Conservation (phyloP, 35 echinoderm and acorn worm genomes). For the Ophioderma brevispina region DNA sequence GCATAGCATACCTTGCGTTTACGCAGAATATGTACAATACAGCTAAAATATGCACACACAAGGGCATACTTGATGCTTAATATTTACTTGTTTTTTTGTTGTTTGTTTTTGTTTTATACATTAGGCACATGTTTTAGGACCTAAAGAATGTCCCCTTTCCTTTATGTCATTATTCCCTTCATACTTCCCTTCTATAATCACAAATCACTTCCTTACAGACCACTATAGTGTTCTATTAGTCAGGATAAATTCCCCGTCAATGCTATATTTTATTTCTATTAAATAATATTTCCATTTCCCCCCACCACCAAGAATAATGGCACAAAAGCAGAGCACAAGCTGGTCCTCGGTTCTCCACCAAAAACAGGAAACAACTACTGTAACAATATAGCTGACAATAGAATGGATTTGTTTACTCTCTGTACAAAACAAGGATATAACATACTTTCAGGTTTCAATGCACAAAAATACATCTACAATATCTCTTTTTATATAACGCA, state of each 20-base stretch:
- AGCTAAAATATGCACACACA: not conserved
- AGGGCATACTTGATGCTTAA: not conserved
- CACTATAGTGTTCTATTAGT: too few species aligned
- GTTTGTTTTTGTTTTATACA: not conserved
- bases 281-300: not conserved
- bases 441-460: not conserved
- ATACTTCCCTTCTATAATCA: too few species aligned
- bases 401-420: not conserved
- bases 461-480: not conserved
- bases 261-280: too few species aligned
- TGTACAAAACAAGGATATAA: not conserved
- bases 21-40: not conserved
- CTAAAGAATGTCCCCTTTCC: not conserved
- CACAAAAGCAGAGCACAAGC: not conserved
- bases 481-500: too few species aligned
- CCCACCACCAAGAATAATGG: not conserved
- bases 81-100: not conserved
- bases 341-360: not conserved
- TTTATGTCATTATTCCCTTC: not conserved
- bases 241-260: too few species aligned
- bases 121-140: not conserved
- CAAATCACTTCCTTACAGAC: too few species aligned
- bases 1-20: not conserved
- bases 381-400: not conserved
- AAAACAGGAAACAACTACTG: not conserved